Conservation (phyloP, 2,113 vertebrate species). For the Gambusia affinis region DNA sequence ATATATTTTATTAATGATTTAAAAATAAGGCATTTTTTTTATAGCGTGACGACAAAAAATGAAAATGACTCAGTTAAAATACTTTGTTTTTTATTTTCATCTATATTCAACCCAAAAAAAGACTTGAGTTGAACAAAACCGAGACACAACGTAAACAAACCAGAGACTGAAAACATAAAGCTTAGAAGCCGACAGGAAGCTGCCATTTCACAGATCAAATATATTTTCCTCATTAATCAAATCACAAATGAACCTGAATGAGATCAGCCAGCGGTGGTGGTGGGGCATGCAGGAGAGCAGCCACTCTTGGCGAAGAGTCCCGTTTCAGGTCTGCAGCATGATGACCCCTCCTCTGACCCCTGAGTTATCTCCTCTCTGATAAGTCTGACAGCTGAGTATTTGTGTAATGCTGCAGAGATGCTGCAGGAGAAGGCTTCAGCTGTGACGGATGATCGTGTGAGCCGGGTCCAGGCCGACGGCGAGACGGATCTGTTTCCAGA, state of each 20-base stretch:
- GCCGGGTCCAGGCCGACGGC: slow-evolving; percentile 79
- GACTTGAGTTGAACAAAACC: background rate
- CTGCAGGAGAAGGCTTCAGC: slow-evolving; percentile 95
- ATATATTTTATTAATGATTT: background rate
- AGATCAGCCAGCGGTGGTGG: no score
- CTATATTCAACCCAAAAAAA: background rate
- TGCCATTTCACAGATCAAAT: no score
- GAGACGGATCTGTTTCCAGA: slow-evolving; percentile 82
- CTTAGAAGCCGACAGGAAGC: no score
- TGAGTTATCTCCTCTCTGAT: slow-evolving; percentile 10
- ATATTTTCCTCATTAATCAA: no score
- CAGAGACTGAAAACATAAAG: no score
- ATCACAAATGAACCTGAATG: no score
- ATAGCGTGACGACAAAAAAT: background rate
- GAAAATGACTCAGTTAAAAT: background rate
- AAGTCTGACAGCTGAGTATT: slow-evolving; percentile 56
- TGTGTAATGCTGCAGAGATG: slow-evolving; percentile 85
- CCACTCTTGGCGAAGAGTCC: background rate
- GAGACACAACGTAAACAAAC: background rate
- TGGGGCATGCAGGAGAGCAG: no score
- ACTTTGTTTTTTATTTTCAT: background rate
- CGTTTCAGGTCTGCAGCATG: slow-evolving; percentile 1
- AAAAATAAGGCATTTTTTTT: background rate
- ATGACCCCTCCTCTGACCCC: background rate
- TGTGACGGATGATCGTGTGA: slow-evolving; percentile 89